Percentiles rank a stretch among this genome's conserved stretches.
phyloP scores from a whole-genome alignment of 2,113 vertebrate species.

The Erythrocercus mccallii region DNA sequence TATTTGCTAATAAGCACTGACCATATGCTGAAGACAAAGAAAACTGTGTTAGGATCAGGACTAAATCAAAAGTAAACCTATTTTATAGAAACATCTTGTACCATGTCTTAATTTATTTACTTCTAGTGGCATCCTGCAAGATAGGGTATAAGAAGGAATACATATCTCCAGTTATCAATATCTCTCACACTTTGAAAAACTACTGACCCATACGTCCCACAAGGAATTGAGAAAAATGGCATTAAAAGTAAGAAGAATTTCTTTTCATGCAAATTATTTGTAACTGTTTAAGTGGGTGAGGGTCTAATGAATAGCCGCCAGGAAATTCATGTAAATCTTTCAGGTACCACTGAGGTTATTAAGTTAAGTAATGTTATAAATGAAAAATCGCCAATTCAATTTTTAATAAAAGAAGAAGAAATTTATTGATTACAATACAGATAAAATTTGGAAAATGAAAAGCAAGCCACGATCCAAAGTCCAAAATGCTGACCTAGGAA shows the following conservation, averaged over 20 bases:
- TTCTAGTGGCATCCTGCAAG: neutral
- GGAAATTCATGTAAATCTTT: neutral
- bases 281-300: neutral
- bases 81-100: neutral
- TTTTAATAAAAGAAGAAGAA: too few species aligned
- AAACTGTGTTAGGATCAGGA: neutral
- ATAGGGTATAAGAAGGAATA: neutral
- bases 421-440: too few species aligned
- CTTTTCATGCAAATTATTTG: neutral
- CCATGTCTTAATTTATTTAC: neutral
- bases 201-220: neutral
- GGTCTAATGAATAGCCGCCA: neutral
- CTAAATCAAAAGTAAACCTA: neutral
- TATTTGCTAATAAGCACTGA: neutral
- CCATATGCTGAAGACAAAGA: neutral
- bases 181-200: neutral
- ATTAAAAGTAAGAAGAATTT: neutral
- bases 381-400: too few species aligned
- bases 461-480: too few species aligned
- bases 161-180: neutral
- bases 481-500: too few species aligned
- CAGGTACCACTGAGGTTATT: neutral
- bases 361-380: neutral
- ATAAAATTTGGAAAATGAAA: too few species aligned
- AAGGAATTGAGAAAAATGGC: neutral